These are phyloP conservation scores for Chirona hameri DNA, from an alignment of 2,888 invertebrate genomes.

Conservation along the genomic window DNA sequence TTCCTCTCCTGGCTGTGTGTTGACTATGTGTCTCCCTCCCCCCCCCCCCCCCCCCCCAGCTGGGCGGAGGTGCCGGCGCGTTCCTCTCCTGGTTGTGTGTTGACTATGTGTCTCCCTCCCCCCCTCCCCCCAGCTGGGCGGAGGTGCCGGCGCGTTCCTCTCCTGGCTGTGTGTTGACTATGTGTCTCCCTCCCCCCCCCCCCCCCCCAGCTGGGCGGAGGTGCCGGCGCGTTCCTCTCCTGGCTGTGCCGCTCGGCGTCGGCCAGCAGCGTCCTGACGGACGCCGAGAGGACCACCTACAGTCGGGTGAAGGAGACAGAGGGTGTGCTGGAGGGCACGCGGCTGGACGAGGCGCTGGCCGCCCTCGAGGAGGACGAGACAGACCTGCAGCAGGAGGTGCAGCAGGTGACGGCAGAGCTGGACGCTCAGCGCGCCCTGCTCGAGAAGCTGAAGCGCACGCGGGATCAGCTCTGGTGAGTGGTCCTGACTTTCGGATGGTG, in stretches of 20 bases:
- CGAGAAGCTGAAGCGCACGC: neutral
- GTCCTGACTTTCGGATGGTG: too few species aligned
- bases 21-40: too few species aligned
- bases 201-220: neutral
- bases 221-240: neutral
- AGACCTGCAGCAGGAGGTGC: constrained; percentile 48
- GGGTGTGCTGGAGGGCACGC: constrained; percentile 40
- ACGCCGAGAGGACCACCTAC: neutral
- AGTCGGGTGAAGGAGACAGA: constrained; percentile 34
- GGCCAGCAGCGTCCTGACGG: neutral
- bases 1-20: too few species aligned
- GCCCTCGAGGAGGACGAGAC: constrained; percentile 43
- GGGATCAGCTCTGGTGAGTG: neutral
- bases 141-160: neutral
- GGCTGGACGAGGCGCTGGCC: constrained; percentile 38
- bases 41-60: too few species aligned
- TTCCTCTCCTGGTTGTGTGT: too few species aligned
- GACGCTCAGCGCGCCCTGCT: neutral
- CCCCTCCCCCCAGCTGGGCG: neutral
- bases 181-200: neutral
- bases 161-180: neutral
- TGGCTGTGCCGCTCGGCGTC: neutral
- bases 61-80: too few species aligned
- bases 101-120: neutral
- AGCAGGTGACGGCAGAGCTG: neutral